Evolutionary conservation across 2,113 vertebrate genomes (phyloP), one percentile per base, ranked within the genome.

Genomic region (Prinia subflava): DNA sequence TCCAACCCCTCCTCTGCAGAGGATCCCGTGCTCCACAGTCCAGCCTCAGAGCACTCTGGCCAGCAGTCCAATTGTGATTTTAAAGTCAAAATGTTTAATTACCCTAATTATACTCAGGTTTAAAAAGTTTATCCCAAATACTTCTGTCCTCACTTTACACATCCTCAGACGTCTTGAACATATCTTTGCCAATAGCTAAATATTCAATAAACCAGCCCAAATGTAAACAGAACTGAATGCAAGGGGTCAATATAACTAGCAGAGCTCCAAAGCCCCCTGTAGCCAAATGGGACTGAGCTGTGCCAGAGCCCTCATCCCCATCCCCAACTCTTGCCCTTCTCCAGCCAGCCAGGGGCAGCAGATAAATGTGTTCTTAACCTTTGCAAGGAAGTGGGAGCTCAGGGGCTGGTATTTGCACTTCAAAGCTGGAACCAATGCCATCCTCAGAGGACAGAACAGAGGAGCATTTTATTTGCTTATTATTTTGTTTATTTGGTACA

Each of bases 1-100:
- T 7, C 12, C 1, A 39, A 0, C 9, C n/a, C 23, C 11, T 44
- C 24, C 33, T 69, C 37, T 0, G 0, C 3, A 5, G n/a, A 64
- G 68, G 23, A 49, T 37, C 53, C 18, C 3, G 12, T 30, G 37
- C 64, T 33, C 60, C 2, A 0, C 60, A 37, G n/a, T 22, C n/a
- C 49, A 5, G 21, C 44, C 50, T 47, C 41, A 21, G 55, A 44
- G 37, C 60, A 37, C 20, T 0, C n/a, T 44, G 75, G 22, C 56
- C 30, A 31, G 8, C 6, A 10, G 53, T 11, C 16, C 7, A 8
- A 3, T 5, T 18, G 10, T 1, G 4, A 23, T 42, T 83, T 73
- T 20, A 53, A 62, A 59, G 33, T 49, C 24, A 14, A 82, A 68
- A 62, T 50, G 13, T 28, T 73, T 28, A 37, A 47, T 49, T 55